Evolutionary conservation across 2,113 vertebrate genomes (phyloP).

Genomic region (Crotalus helleri): DNA sequence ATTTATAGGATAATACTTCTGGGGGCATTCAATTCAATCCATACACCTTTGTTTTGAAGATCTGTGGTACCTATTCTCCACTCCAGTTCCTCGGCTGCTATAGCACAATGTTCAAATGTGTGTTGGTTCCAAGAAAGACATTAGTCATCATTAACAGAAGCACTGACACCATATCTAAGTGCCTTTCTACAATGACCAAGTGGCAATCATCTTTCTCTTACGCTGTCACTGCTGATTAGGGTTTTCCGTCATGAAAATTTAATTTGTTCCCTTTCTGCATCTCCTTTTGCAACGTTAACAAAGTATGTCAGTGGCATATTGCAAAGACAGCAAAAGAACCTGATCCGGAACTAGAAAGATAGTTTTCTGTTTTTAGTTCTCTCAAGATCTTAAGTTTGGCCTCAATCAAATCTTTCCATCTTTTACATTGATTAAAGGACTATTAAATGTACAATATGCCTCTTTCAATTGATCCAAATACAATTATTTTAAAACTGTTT

Average conservation of each 20-base stretch:
- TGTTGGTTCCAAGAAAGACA: slow-evolving; percentile 80
- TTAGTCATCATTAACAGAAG: slow-evolving; percentile 95
- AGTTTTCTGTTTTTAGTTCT: slow-evolving; percentile 19
- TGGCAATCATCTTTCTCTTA: slow-evolving; percentile 84
- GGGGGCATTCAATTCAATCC: background rate
- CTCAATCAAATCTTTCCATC: slow-evolving; percentile 20
- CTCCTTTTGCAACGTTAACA: slow-evolving; percentile 54
- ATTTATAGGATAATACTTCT: background rate
- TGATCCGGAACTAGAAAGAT: background rate
- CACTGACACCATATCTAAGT: slow-evolving; percentile 87
- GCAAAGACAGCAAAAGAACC: slow-evolving; percentile 46
- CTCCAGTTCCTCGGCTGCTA: slow-evolving; percentile 46
- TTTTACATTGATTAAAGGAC: slow-evolving; percentile 2
- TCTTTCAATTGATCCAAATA: slow-evolving; percentile 5
- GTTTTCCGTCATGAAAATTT: slow-evolving; percentile 79
- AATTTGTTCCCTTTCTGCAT: slow-evolving; percentile 67
- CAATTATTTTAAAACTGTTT: slow-evolving; percentile 6
- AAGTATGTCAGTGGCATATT: slow-evolving; percentile 36
- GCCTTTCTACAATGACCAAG: slow-evolving; percentile 87
- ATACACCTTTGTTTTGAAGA: slow-evolving; percentile 63
- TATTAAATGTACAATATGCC: background rate
- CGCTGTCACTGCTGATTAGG: slow-evolving; percentile 86
- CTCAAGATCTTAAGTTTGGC: background rate
- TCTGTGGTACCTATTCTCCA: slow-evolving; percentile 29
- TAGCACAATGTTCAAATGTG: slow-evolving; percentile 67